Conservation (phyloP, 1,140 invertebrate species). For the Ips nitidus region DNA sequence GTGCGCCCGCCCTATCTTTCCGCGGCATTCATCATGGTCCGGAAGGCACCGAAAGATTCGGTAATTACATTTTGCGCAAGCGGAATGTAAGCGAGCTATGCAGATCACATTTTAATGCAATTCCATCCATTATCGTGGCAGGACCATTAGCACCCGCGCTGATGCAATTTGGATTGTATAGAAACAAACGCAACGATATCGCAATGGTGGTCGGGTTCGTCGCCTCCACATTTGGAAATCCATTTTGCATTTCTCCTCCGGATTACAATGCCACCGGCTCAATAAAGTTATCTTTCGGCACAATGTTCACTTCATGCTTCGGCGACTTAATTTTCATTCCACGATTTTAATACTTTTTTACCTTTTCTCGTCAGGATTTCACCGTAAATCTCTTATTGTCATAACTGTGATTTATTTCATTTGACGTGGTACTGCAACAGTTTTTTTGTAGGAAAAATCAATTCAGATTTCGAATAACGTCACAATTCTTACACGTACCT, state of each 20-base stretch:
- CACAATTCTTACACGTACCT: no score
- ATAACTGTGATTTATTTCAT: no score
- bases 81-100: slow-evolving; percentile 51
- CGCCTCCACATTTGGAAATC: slow-evolving; percentile 10
- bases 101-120: slow-evolving; percentile 56
- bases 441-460: no score
- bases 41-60: slow-evolving; percentile 48
- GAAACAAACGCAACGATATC: slow-evolving; percentile 38
- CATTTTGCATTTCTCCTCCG: slow-evolving; percentile 9
- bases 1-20: slow-evolving; percentile 34
- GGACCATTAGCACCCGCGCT: slow-evolving; percentile 53
- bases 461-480: no score
- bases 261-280: slow-evolving; percentile 1
- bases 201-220: slow-evolving; percentile 16
- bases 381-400: no score
- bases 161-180: slow-evolving; percentile 54
- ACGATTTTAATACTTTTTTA: no score
- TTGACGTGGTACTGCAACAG: no score
- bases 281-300: slow-evolving; percentile 4
- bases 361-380: no score
- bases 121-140: slow-evolving; percentile 55
- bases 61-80: slow-evolving; percentile 52
- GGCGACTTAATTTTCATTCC: no score
- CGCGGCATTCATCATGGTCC: slow-evolving; percentile 39
- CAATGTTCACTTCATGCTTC: not conserved